Evolutionary conservation across 2,888 invertebrate genomes (phyloP).

Genomic region (Diaprepes abbreviatus): DNA sequence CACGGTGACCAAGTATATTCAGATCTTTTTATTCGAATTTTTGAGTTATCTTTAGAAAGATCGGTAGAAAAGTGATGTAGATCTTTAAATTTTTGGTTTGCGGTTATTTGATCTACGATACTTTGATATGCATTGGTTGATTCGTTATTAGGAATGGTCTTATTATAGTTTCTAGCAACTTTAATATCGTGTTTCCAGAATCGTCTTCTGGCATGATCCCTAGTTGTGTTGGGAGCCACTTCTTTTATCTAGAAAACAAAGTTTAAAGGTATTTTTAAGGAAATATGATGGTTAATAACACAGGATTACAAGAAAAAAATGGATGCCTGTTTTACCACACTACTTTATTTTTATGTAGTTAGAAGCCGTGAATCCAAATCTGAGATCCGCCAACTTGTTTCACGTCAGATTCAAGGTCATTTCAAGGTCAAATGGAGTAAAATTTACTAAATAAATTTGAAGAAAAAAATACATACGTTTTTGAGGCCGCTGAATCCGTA

Average conservation of each 20-base stretch:
- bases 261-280: no score
- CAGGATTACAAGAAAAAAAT: no score
- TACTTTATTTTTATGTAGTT: no score
- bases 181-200: conserved; percentile 78
- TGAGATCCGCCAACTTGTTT: no score
- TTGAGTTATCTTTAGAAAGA: conserved; percentile 52
- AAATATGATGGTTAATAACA: no score
- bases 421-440: no score
- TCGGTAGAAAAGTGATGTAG: conserved; percentile 57
- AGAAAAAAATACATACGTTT: no score
- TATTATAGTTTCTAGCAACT: conserved; percentile 73
- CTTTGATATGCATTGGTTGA: conserved; percentile 59
- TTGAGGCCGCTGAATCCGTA: no score
- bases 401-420: no score
- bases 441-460: no score
- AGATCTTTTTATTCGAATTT: conserved; percentile 49
- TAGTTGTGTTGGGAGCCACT: conserved; percentile 72
- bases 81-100: conserved; percentile 51
- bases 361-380: no score
- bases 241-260: conserved; percentile 70
- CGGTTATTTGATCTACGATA: conserved; percentile 62
- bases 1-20: conserved; percentile 61
- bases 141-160: conserved; percentile 62
- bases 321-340: no score
- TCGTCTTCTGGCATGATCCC: conserved; percentile 64